Percentiles rank a stretch among this genome's conserved stretches.
Conservation (phyloP, 2,888 invertebrate genomes). For the Caenorhabditis panamensis region DNA sequence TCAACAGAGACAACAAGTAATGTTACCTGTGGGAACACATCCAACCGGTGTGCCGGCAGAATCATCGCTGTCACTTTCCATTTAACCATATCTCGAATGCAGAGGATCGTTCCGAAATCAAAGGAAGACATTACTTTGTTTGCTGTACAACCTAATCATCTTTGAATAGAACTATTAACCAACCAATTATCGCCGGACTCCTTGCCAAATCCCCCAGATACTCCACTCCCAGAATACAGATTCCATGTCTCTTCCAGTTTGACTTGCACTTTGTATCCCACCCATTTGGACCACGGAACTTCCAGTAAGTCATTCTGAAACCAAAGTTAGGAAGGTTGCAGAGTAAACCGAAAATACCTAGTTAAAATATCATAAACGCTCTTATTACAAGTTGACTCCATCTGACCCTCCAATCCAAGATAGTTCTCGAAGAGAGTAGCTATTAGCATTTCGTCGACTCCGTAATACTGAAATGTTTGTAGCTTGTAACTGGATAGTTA, state of each 20-base stretch:
- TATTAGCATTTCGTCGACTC: constrained; percentile 57
- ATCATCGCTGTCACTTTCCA: constrained; percentile 16
- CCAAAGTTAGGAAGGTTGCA: not conserved
- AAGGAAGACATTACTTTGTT: constrained; percentile 50
- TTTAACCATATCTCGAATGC: constrained; percentile 50
- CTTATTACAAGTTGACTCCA: constrained; percentile 48
- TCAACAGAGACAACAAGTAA: too few species aligned
- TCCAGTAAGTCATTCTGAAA: constrained; percentile 42
- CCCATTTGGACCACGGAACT: constrained; percentile 40
- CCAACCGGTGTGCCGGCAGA: constrained; percentile 26
- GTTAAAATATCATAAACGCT: constrained; percentile 35
- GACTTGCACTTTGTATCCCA: constrained; percentile 38
- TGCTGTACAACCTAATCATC: constrained; percentile 21
- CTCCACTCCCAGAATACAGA: constrained; percentile 55
- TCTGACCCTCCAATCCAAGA: constrained; percentile 57
- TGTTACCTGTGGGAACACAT: constrained; percentile 42
- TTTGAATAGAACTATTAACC: not conserved
- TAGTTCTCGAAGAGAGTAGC: constrained; percentile 55
- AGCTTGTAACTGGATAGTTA: not conserved
- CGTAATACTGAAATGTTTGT: constrained; percentile 31
- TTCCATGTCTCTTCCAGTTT: constrained; percentile 52
- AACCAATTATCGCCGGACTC: constrained; percentile 25
- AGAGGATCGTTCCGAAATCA: constrained; percentile 54
- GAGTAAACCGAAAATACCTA: constrained; percentile 16
- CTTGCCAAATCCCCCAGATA: constrained; percentile 26